Percentiles rank a stretch among this genome's conserved stretches.
phyloP scores from a whole-genome alignment of 2,888 invertebrate genomes.

The Octonoba sinensis region DNA sequence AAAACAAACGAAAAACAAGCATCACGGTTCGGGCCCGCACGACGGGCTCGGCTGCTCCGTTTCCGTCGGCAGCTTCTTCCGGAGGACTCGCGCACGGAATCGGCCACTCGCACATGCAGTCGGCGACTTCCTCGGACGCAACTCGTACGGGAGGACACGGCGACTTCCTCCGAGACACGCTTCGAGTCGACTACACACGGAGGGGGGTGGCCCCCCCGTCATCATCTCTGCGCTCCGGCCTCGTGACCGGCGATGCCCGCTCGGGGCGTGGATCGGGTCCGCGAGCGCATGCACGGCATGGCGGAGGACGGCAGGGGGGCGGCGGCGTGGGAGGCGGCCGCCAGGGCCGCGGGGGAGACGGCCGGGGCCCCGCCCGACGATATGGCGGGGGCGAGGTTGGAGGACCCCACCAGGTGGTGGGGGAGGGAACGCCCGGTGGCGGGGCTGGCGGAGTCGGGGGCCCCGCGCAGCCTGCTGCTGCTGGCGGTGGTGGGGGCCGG shows the following conservation, averaged over 20 bases:
- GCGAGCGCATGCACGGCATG: conserved; percentile 58
- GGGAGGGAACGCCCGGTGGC: conserved; percentile 62
- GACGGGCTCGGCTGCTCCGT: no score
- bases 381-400: conserved; percentile 32
- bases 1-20: background rate
- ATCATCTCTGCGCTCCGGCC: conserved; percentile 57
- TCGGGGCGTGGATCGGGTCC: conserved; percentile 62
- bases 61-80: no score
- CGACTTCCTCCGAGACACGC: no score
- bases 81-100: no score
- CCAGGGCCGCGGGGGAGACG: conserved; percentile 19
- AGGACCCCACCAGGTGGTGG: conserved; percentile 44
- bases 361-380: conserved; percentile 15
- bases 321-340: conserved; percentile 32
- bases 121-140: no score
- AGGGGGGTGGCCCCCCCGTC: background rate
- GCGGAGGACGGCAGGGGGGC: conserved; percentile 39
- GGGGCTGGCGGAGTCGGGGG: conserved; percentile 62
- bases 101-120: no score
- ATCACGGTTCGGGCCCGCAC: no score
- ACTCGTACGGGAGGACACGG: no score
- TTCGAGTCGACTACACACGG: no score
- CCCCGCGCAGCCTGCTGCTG: conserved; percentile 57
- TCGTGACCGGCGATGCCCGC: conserved; percentile 55
- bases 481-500: conserved; percentile 65